phyloP scores from a whole-genome alignment of 2,113 vertebrate species.

The Atlantisia rogersi region DNA sequence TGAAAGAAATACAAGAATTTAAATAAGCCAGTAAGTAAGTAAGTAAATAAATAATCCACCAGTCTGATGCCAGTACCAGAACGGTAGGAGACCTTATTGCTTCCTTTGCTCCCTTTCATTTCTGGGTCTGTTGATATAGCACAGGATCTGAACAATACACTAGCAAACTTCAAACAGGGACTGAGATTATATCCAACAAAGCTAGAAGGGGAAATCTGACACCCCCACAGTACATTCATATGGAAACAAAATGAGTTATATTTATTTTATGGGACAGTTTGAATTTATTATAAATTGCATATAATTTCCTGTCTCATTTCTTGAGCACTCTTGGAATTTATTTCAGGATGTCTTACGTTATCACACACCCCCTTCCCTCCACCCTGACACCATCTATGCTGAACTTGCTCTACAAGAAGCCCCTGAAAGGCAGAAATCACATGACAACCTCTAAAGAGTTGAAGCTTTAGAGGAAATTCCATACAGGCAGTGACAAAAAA shows the following conservation, averaged over 20 bases:
- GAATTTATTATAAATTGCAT: slow-evolving; percentile 74
- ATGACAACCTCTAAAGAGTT: slow-evolving; percentile 8
- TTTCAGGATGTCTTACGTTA: slow-evolving; percentile 68
- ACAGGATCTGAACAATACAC: slow-evolving; percentile 46
- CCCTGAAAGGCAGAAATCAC: slow-evolving; percentile 13
- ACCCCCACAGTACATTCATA: slow-evolving; percentile 6
- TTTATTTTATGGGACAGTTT: slow-evolving; percentile 75
- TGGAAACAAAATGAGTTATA: slow-evolving; percentile 64
- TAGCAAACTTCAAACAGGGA: slow-evolving; percentile 51
- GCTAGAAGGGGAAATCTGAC: slow-evolving; percentile 56
- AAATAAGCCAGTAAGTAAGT: neutral
- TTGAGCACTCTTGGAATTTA: slow-evolving; percentile 61
- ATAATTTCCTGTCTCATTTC: slow-evolving; percentile 75
- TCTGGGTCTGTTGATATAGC: slow-evolving; percentile 44
- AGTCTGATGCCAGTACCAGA: slow-evolving; percentile 23
- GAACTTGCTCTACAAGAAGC: neutral
- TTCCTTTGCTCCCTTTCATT: slow-evolving; percentile 55
- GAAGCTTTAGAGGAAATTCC: slow-evolving; percentile 58
- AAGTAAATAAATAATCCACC: slow-evolving; percentile 5
- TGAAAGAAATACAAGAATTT: slow-evolving; percentile 17
- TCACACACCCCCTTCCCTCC: slow-evolving; percentile 1
- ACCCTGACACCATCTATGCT: neutral
- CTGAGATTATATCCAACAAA: slow-evolving; percentile 37
- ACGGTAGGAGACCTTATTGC: slow-evolving; percentile 23
- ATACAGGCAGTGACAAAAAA: slow-evolving; percentile 36